Conservation (phyloP, 1,140 invertebrate genomes). For the Penaeus chinensis region DNA sequence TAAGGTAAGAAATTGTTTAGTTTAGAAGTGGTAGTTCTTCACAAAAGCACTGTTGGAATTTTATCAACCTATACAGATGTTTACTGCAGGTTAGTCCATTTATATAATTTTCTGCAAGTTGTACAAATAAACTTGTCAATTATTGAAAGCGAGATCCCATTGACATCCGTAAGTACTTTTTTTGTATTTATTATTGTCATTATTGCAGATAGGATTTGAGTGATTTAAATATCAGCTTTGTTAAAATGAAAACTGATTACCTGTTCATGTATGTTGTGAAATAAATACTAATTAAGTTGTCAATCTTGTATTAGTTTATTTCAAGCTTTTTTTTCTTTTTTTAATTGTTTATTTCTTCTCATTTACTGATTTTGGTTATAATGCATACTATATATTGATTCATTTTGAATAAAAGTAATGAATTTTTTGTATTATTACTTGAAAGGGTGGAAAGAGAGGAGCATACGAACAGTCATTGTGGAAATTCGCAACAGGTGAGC, state of each 20-base stretch:
- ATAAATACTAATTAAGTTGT: constrained; percentile 59
- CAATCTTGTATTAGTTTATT: constrained; percentile 58
- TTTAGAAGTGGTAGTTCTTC: constrained; percentile 58
- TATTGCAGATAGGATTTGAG: constrained; percentile 34
- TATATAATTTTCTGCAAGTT: constrained; percentile 57
- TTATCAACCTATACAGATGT: constrained; percentile 56
- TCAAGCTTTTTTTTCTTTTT: constrained; percentile 43
- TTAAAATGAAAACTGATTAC: constrained; percentile 47
- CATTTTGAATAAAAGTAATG: constrained; percentile 37
- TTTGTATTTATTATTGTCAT: constrained; percentile 59
- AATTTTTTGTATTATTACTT: constrained; percentile 53
- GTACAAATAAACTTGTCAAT: constrained; percentile 57
- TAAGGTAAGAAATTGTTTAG: constrained; percentile 61
- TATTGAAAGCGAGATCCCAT: constrained; percentile 58
- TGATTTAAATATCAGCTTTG: constrained; percentile 43
- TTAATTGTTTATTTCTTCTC: no score
- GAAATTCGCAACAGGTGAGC: constrained; percentile 58
- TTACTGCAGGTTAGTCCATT: constrained; percentile 59
- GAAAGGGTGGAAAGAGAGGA: constrained; percentile 58
- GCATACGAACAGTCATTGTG: constrained; percentile 54
- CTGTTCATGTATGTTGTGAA: constrained; percentile 60
- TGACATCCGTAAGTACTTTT: constrained; percentile 58
- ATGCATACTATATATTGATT: constrained; percentile 28
- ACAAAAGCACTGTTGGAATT: constrained; percentile 60
- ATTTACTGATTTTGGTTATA: constrained; percentile 23